Evolutionary conservation across 2,113 vertebrate genomes (phyloP).

Genomic region (Microcebus ravelobensis): DNA sequence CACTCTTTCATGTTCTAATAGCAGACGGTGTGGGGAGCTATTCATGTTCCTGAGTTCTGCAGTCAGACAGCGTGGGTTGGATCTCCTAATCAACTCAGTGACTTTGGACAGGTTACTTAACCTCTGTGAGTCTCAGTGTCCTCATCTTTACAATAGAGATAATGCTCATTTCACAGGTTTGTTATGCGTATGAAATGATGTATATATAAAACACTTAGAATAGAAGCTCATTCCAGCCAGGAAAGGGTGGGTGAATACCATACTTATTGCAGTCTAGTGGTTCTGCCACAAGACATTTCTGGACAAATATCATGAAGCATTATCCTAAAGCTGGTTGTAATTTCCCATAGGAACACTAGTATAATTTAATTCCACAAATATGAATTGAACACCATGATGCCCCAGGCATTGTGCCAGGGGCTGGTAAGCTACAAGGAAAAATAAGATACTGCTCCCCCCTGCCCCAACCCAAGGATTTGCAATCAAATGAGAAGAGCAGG

Average conservation of each 20-base stretch:
- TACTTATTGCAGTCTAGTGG: not conserved
- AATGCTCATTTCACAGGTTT: not conserved
- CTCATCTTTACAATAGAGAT: not conserved
- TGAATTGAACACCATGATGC: not conserved
- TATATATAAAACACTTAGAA: not conserved
- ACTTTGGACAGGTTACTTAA: not conserved
- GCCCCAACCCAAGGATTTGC: not conserved
- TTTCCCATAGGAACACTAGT: not conserved
- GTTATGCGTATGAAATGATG: accelerated
- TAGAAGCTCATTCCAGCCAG: not conserved
- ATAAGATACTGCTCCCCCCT: not conserved
- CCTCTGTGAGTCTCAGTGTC: not conserved
- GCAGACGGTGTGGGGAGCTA: not conserved
- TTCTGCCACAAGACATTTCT: not conserved
- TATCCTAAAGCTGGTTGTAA: not conserved
- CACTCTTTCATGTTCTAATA: accelerated
- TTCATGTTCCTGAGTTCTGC: not conserved
- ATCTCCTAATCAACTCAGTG: not conserved
- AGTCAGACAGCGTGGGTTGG: not conserved
- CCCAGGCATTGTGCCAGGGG: not conserved
- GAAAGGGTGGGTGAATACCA: not conserved
- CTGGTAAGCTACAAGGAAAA: not conserved
- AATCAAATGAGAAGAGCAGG: not conserved
- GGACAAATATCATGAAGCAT: not conserved
- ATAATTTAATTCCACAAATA: not conserved